A percentile compares a stretch with the other conserved stretches of the same genome.
Conservation (phyloP, 2,113 vertebrate species). For the Nettapus auritus region DNA sequence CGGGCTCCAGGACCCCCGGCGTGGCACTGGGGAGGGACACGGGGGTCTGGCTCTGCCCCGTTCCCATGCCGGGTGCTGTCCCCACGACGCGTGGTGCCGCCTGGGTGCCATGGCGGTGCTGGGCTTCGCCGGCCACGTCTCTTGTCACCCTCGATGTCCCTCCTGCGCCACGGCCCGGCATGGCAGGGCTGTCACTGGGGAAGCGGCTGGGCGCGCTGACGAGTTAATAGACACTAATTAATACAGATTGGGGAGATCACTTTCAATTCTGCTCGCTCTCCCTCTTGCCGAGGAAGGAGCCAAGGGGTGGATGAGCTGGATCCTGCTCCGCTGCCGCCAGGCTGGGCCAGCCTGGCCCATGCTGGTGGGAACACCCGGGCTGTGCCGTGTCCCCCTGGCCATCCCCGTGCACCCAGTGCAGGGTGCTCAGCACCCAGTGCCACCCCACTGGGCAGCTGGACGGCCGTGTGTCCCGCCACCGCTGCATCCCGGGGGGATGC, state of each 20-base stretch:
- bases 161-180: rapidly evolving
- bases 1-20: rapidly evolving
- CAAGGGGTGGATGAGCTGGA: not conserved
- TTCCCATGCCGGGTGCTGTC: rapidly evolving
- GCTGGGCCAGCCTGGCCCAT: not conserved
- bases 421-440: not conserved
- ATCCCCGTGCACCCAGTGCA: not conserved
- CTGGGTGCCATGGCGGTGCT: rapidly evolving
- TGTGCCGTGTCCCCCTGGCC: not conserved
- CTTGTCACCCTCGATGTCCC: not conserved
- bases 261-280: constrained; percentile 50
- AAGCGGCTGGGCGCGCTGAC: constrained; percentile 11
- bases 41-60: rapidly evolving
- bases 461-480: rapidly evolving
- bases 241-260: constrained; percentile 66
- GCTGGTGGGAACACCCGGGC: not conserved
- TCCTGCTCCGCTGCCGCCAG: not conserved
- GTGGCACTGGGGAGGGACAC: not conserved
- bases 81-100: rapidly evolving
- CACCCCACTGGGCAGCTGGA: not conserved
- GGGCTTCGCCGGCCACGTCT: not conserved
- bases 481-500: not conserved
- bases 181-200: not conserved
- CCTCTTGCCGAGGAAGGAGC: constrained; percentile 29
- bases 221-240: constrained; percentile 72